phyloP scores from a whole-genome alignment of 2,888 invertebrate genomes.

The Falcaria lacertinaria region DNA sequence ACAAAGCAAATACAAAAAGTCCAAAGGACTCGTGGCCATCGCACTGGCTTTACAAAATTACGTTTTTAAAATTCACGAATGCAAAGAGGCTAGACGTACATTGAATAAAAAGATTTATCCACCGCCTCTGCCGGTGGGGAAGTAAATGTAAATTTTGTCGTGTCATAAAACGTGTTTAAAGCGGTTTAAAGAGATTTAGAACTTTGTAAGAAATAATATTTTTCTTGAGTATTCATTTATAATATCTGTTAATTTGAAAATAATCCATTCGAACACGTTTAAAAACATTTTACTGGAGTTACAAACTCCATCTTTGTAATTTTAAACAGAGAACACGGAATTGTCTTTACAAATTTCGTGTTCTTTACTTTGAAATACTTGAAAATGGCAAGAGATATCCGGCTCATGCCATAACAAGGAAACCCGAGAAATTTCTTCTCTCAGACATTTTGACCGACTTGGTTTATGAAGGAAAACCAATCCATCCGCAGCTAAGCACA shows the following conservation, averaged over 20 bases:
- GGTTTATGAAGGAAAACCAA: background rate
- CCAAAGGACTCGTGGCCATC: slow-evolving; percentile 3
- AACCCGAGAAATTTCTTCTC: too few species aligned
- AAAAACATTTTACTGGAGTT: too few species aligned
- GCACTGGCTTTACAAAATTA: slow-evolving; percentile 19
- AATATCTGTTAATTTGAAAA: too few species aligned
- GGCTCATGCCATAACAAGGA: too few species aligned
- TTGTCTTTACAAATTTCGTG: too few species aligned
- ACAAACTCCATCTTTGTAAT: too few species aligned
- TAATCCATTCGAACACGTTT: too few species aligned
- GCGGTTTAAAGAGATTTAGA: too few species aligned
- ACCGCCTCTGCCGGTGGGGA: slow-evolving; percentile 4
- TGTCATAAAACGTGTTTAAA: slow-evolving; percentile 8
- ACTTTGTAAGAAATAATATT: background rate
- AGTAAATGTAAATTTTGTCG: slow-evolving; percentile 14
- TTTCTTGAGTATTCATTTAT: background rate
- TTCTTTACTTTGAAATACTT: too few species aligned
- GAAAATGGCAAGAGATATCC: too few species aligned
- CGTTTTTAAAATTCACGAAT: slow-evolving; percentile 25
- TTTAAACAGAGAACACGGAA: too few species aligned
- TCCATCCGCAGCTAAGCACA: background rate
- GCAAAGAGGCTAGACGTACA: slow-evolving; percentile 22
- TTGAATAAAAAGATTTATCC: slow-evolving; percentile 27
- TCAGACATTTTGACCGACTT: too few species aligned
- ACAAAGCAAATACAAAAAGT: slow-evolving; percentile 13